Evolutionary conservation across 1,140 invertebrate species (phyloP).

Genomic region (Ridgeia piscesae): DNA sequence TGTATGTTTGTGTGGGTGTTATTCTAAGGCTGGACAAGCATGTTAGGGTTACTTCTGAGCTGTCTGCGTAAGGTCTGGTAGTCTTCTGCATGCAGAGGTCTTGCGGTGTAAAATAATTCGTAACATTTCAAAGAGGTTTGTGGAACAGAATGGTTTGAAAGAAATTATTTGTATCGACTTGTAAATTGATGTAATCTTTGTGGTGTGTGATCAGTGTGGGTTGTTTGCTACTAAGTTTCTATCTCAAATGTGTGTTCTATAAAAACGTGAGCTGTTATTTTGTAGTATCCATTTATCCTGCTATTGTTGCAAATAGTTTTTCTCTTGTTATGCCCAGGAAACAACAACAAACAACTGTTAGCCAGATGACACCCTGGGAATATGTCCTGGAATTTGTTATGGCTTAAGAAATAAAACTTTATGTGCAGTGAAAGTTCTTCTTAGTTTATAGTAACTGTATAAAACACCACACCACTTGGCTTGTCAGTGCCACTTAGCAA

Average conservation of each 20-base stretch:
- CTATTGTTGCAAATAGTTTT: neutral
- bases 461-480: neutral
- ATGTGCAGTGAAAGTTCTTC: neutral
- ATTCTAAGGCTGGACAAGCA: neutral
- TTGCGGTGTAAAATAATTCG: neutral
- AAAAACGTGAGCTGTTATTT: neutral
- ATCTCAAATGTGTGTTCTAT: neutral
- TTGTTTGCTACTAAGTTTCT: neutral
- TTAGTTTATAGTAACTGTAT: neutral
- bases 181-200: no score
- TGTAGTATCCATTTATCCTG: neutral
- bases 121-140: neutral
- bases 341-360: no score
- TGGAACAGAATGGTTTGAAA: neutral
- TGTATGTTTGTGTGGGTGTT: neutral
- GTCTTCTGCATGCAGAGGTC: neutral
- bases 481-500: neutral
- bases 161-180: neutral
- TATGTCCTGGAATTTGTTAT: neutral
- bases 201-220: no score
- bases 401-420: neutral
- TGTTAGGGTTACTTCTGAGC: neutral
- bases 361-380: no score
- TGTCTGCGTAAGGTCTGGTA: neutral
- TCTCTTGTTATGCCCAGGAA: no score